Percentiles rank a stretch among this genome's conserved stretches.
phyloP scores from a whole-genome alignment of 2,113 vertebrate species.

The Abramis brama region DNA sequence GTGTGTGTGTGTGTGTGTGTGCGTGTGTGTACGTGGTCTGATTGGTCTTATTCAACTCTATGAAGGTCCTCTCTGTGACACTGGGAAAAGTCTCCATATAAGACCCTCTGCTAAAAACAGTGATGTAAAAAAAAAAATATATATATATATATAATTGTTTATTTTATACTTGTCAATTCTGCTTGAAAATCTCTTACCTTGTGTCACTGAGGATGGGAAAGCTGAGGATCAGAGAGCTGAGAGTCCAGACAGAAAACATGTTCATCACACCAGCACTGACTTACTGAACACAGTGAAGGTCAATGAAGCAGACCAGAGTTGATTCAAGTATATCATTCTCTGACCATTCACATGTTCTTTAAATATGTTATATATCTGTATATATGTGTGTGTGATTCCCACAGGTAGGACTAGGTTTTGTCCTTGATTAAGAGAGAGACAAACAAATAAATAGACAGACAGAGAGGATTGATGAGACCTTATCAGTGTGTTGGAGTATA shows the following conservation, averaged over 20 bases:
- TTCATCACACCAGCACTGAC: neutral
- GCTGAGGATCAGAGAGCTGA: constrained; percentile 45
- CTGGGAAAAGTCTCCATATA: too few species aligned
- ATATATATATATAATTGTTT: too few species aligned
- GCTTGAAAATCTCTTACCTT: too few species aligned
- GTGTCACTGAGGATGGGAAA: too few species aligned
- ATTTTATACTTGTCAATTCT: too few species aligned
- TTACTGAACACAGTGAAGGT: neutral
- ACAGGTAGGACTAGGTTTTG: neutral
- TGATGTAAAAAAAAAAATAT: too few species aligned
- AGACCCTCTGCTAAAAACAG: too few species aligned
- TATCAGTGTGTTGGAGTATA: neutral
- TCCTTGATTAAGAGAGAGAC: constrained; percentile 7
- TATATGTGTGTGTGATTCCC: neutral
- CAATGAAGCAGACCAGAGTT: neutral
- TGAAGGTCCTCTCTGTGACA: too few species aligned
- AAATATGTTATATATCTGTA: neutral
- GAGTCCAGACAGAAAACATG: too few species aligned
- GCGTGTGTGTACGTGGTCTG: too few species aligned
- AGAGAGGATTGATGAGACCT: neutral
- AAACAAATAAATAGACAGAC: neutral
- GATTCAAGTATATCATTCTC: neutral
- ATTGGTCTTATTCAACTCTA: too few species aligned
- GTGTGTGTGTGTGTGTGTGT: too few species aligned
- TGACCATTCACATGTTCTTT: neutral